Conservation (phyloP, 2,797 vertebrate species). For the Hozukius guyotensis region DNA sequence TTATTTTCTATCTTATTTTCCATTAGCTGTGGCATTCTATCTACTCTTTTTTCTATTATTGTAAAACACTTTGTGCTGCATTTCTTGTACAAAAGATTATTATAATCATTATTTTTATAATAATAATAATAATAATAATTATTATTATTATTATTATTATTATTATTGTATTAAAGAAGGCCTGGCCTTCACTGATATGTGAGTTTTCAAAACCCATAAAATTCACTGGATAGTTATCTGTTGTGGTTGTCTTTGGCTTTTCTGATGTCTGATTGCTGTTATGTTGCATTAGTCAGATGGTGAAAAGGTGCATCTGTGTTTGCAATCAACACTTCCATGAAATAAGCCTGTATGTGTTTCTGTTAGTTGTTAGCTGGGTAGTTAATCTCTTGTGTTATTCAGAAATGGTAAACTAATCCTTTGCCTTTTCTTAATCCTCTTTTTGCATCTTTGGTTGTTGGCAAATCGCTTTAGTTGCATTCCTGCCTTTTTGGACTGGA, state of each 20-base stretch:
- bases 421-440: neutral
- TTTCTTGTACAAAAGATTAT: too few relatives aligned
- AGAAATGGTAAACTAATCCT: neutral
- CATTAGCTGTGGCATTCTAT: too few relatives aligned
- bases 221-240: neutral
- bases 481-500: neutral
- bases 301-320: neutral
- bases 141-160: too few relatives aligned
- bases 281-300: neutral
- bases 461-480: neutral
- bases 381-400: neutral
- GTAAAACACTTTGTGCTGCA: too few relatives aligned
- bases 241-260: constrained; percentile 3
- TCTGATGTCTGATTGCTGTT: neutral
- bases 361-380: neutral
- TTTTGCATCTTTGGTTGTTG: neutral
- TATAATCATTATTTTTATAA: too few relatives aligned
- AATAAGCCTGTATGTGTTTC: neutral
- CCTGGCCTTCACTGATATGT: neutral
- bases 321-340: neutral
- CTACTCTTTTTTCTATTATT: too few relatives aligned
- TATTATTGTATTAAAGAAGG: neutral
- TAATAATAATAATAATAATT: too few relatives aligned
- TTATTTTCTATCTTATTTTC: too few relatives aligned
- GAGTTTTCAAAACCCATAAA: neutral